Conservation (phyloP, 2,888 invertebrate genomes). For the Timandra comae region DNA sequence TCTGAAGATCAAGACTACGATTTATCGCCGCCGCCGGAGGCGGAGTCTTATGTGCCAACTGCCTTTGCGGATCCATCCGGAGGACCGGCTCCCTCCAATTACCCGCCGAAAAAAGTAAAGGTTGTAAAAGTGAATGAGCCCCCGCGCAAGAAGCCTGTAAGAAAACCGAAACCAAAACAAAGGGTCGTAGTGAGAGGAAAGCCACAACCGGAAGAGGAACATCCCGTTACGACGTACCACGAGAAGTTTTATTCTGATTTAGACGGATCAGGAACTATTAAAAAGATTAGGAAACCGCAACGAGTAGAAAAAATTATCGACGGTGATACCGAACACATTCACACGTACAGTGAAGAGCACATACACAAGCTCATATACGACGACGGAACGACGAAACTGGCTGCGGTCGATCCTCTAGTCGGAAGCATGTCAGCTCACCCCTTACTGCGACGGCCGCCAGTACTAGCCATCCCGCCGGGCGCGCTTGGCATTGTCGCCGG, state of each 20-base stretch:
- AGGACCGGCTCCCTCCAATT: conserved; percentile 26
- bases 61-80: conserved; percentile 37
- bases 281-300: conserved; percentile 64
- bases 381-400: conserved; percentile 29
- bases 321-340: conserved; percentile 71
- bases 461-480: conserved; percentile 46
- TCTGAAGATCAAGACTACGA: conserved; percentile 60
- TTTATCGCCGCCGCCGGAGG: conserved; percentile 42
- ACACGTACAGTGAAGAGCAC: conserved; percentile 71
- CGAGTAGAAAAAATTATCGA: conserved; percentile 72
- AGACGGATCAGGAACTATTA: conserved; percentile 60
- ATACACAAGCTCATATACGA: conserved; percentile 64
- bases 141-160: conserved; percentile 48
- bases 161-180: conserved; percentile 54
- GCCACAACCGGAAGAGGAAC: conserved; percentile 52
- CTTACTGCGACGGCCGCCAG: conserved; percentile 41
- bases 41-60: conserved; percentile 35
- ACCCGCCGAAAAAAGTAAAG: conserved; percentile 54
- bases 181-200: conserved; percentile 42
- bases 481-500: conserved; percentile 41
- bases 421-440: conserved; percentile 46
- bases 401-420: conserved; percentile 39
- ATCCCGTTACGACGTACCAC: conserved; percentile 60
- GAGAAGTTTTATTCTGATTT: conserved; percentile 71
- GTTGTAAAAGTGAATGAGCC: conserved; percentile 55